phyloP scores from a whole-genome alignment of 23 tunicate species.

The Styela clava region DNA sequence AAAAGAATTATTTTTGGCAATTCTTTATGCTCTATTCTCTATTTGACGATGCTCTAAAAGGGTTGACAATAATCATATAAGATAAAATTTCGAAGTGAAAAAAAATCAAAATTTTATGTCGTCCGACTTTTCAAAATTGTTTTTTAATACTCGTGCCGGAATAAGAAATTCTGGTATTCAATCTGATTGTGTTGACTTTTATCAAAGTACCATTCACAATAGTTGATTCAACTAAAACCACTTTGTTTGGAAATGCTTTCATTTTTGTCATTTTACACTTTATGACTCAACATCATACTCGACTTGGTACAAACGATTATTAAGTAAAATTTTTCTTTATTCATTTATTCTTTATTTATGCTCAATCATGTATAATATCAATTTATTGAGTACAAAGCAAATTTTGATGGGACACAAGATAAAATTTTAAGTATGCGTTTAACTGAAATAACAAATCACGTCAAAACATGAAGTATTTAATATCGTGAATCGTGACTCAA shows the following conservation, averaged over 20 bases:
- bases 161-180: no score
- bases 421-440: background rate
- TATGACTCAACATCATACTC: background rate
- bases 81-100: no score
- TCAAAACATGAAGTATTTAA: background rate
- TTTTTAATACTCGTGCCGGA: no score
- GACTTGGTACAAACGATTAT: background rate
- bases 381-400: background rate
- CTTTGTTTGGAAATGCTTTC: background rate
- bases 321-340: no score
- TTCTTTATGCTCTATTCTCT: no score
- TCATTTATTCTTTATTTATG: background rate
- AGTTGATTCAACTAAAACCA: background rate
- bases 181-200: no score
- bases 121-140: no score
- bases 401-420: background rate
- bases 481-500: background rate
- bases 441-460: background rate
- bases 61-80: no score
- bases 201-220: background rate
- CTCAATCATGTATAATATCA: background rate
- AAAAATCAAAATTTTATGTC: no score
- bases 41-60: no score
- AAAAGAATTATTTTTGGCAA: no score
- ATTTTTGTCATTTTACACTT: no score